phyloP scores from a whole-genome alignment of 2,888 invertebrate genomes.

The Hermaeophaga mercurialis region DNA sequence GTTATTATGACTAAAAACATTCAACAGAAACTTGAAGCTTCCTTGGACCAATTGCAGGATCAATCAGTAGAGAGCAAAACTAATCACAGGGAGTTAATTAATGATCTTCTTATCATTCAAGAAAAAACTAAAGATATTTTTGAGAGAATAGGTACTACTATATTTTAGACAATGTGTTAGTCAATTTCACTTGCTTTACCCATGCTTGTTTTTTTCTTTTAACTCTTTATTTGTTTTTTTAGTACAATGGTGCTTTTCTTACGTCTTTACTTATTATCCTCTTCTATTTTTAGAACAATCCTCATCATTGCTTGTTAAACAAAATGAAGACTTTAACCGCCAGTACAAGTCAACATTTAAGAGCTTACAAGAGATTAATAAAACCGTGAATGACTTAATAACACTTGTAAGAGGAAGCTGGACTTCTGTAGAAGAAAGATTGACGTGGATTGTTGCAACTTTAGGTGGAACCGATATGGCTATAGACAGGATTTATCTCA shows the following conservation, averaged over 20 bases:
- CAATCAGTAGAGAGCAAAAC: conserved; percentile 59
- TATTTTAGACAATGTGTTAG: neutral
- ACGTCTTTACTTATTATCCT: too few relatives aligned
- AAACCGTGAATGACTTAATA: conserved; percentile 58
- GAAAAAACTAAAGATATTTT: conserved; percentile 62
- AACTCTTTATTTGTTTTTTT: too few relatives aligned
- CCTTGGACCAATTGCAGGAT: conserved; percentile 58
- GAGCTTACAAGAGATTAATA: conserved; percentile 61
- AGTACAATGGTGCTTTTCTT: too few relatives aligned
- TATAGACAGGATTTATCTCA: conserved; percentile 51
- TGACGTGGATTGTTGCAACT: conserved; percentile 52
- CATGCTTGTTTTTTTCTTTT: too few relatives aligned
- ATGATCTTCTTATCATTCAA: conserved; percentile 62
- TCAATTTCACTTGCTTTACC: neutral
- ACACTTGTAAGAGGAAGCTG: conserved; percentile 50
- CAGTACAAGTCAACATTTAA: conserved; percentile 60
- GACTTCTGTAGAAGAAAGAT: conserved; percentile 51
- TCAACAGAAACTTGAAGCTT: conserved; percentile 62
- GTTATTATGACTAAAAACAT: conserved; percentile 62
- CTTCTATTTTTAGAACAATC: conserved; percentile 54
- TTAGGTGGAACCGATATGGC: conserved; percentile 55
- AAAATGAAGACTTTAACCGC: conserved; percentile 58
- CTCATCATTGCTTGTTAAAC: conserved; percentile 56
- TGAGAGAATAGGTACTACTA: conserved; percentile 60
- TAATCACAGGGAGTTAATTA: conserved; percentile 62